phyloP scores from a whole-genome alignment of 2,113 vertebrate species.

The Entomyzon cyanotis region DNA sequence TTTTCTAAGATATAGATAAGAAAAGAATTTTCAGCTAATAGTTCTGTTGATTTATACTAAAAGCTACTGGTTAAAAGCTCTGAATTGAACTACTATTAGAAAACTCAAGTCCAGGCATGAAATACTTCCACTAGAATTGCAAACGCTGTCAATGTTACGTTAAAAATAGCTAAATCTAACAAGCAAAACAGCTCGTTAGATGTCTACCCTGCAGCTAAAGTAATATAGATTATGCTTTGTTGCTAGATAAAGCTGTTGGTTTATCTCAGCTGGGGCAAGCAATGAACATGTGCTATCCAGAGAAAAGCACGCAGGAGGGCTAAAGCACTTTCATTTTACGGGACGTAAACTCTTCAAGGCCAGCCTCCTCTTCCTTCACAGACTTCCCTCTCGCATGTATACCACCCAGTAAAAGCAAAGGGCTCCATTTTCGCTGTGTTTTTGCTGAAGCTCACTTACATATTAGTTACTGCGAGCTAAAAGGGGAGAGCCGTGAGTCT shows the following conservation, averaged over 20 bases:
- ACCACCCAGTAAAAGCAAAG: accelerated
- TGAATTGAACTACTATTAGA: not conserved
- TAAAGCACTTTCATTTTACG: not conserved
- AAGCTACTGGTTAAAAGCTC: not conserved
- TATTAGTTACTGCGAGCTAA: not conserved
- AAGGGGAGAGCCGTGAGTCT: accelerated
- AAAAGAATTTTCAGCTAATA: not conserved
- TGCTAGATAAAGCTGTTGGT: not conserved
- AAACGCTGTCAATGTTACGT: not conserved
- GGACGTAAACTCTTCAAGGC: not conserved
- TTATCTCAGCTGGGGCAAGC: not conserved
- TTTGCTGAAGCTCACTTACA: accelerated
- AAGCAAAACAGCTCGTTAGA: not conserved
- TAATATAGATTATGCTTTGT: not conserved
- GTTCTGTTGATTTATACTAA: not conserved
- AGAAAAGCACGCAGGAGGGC: not conserved
- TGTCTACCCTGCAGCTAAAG: constrained; percentile 16
- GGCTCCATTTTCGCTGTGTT: accelerated
- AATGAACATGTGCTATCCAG: not conserved
- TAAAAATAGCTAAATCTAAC: not conserved
- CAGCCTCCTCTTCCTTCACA: not conserved
- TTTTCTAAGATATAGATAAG: not conserved
- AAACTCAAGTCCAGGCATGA: constrained; percentile 15
- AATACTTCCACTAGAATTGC: not conserved
- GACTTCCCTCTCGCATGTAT: not conserved